Evolutionary conservation across 2,888 invertebrate species (phyloP), one percentile per base, ranked within the genome.

Genomic region (Ophion obscuratus): DNA sequence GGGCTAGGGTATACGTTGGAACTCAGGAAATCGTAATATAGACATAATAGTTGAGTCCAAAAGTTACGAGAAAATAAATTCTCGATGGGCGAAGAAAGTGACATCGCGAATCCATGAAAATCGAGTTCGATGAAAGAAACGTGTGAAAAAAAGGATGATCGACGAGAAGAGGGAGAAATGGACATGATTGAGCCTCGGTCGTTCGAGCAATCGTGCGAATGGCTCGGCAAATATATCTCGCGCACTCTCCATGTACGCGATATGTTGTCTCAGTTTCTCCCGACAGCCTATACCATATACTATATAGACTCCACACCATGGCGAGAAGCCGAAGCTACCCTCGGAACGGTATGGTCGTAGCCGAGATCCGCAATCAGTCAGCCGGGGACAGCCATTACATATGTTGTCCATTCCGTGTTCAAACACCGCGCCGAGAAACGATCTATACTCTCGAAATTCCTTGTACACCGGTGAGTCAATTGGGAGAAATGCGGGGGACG

Each of bases 331-430:
- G 78, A 80, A 81, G 61, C 80, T 59, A 84, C 87, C 89, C 80
- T 85, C 85, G 68, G 57, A 77, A 74, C 68, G 57, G 64, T 68
- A 44, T 75, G 67, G 71, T 73, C 74, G 87, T 70, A 59, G 66
- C 85, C 79, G 81, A 87, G 88, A 85, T 85, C 86, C 87, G 88
- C 91, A 90, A 93, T 93, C 93, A 90, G 92, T 93, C 92, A 92
- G 89, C 88, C 90, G 88, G 78, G 88, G 91, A 92, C 92, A 91
- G 90, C 90, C 92, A 92, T 92, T 93, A 93, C 94, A 92, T 90
- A 93, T 93, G 93, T 93, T 92, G 93, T 93, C 93, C 93, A 93
- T 94, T 93, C 91, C 92, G 89, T 89, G 92, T 91, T 92, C 93
- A 93, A 93, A 93, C 92, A 93, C 89, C 88, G 88, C 90, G 87